These are phyloP conservation scores for Microctonus hyperodae DNA, from an alignment of 2,888 invertebrate species.

Conservation along the genomic window DNA sequence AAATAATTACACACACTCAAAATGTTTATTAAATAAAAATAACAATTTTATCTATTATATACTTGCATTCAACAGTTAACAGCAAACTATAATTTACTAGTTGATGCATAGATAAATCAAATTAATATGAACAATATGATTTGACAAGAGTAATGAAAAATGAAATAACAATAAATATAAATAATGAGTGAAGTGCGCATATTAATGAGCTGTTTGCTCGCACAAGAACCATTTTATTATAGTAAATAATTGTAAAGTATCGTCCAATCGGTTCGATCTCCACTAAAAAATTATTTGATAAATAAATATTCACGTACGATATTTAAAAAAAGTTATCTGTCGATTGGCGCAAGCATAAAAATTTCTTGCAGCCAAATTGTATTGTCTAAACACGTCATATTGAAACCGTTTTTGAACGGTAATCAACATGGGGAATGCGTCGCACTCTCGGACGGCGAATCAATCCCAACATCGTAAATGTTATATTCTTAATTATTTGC, in stretches of 20 bases:
- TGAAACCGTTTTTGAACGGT: conserved; percentile 30
- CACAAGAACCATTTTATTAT: conserved; percentile 24
- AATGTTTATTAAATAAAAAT: conserved; percentile 19
- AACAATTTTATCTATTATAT: not conserved
- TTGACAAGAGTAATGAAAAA: conserved; percentile 9
- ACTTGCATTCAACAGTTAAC: conserved; percentile 36
- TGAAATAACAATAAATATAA: conserved; percentile 6
- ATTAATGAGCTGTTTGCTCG: conserved; percentile 16
- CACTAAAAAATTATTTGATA: conserved; percentile 1
- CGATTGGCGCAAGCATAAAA: conserved; percentile 28
- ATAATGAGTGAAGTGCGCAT: not conserved
- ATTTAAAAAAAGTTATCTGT: conserved; percentile 20
- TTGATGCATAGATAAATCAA: conserved; percentile 27
- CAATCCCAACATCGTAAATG: conserved; percentile 27
- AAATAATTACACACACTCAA: conserved; percentile 13
- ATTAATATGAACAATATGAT: conserved; percentile 16
- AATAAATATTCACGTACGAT: conserved; percentile 15
- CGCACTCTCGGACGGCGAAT: conserved; percentile 35
- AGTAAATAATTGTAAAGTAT: conserved; percentile 11
- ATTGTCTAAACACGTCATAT: conserved; percentile 33
- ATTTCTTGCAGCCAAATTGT: conserved; percentile 31
- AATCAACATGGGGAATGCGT: conserved; percentile 32
- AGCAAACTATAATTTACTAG: conserved; percentile 33
- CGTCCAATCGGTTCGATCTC: conserved; percentile 2
- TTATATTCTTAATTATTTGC: not conserved